Conservation (phyloP, 1,140 invertebrate genomes). For the Vanessa atalanta region DNA sequence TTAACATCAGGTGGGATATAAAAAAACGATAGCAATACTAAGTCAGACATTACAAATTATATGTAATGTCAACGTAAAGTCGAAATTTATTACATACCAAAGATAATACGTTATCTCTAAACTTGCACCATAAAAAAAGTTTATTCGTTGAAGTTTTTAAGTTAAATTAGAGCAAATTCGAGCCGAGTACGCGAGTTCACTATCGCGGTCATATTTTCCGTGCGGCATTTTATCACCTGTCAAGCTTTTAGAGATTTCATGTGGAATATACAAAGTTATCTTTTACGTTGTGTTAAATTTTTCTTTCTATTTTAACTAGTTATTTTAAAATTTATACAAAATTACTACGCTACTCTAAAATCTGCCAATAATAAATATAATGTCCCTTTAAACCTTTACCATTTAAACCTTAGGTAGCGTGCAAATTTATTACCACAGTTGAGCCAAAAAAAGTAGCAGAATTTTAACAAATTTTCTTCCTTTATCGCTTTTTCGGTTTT, state of each 20-base stretch:
- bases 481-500: no score
- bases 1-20: no score
- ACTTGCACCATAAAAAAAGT: conserved; percentile 1
- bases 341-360: no score
- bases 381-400: no score
- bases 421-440: no score
- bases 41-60: not conserved
- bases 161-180: not conserved
- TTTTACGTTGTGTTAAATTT: not conserved
- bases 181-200: not conserved
- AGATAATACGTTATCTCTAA: not conserved
- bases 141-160: conserved; percentile 7
- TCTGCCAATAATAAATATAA: no score
- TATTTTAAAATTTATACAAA: no score
- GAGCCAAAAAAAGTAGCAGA: no score
- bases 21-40: no score
- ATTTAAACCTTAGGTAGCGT: no score
- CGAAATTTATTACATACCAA: not conserved
- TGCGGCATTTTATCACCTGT: not conserved
- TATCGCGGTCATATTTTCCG: not conserved
- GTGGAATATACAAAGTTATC: not conserved
- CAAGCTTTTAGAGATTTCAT: not conserved
- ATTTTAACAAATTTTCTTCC: no score
- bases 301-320: no score
- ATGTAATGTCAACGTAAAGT: not conserved